Evolutionary conservation across 2,888 invertebrate genomes (phyloP), one percentile per base, ranked within the genome.

Genomic region (Achlya flavicornis): DNA sequence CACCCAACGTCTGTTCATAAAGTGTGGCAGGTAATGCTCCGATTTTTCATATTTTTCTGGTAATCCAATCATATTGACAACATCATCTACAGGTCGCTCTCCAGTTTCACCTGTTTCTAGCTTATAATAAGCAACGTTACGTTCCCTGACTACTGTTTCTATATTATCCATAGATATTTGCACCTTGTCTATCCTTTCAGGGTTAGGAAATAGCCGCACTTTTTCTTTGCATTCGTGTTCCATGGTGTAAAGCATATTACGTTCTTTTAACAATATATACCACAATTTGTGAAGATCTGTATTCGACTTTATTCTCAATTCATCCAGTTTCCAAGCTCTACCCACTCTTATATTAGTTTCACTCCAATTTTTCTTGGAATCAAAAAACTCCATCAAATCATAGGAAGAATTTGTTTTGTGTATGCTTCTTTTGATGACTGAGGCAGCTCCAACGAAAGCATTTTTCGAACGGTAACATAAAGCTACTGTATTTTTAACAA

Each of bases 191-290:
- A 98, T 93, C 78, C 99, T 95, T 89, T 99, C 99, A 3, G 98
- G 98, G 89, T 95, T 98, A 1, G 99, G 98, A 86, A 99, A 97
- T 7, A 96, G 72, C 83, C 95, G 93, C 71, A 92, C 89, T 80
- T 96, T 92, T 57, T 95, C 89, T 61, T 96, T 95, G 88, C 95
- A 95, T 85, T 96, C 97, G 69, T 97, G 95, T 90, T 99, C 98
- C 99, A 99, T 99, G 2, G 99, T 99, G 70, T 98, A 89, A 19
- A 99, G 93, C 99, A 99, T 99, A 87, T 99, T 99, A 63, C 96
- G 95, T 90, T 99, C 99, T 92, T 99, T 99, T 63, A 99, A 90
- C 64, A 99, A 92, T 16, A 95, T 82, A 81, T 95, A 99, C 99
- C 99, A 99, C 66, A 99, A 91, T 92, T 99, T 99, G 86, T 99